Evolutionary conservation across 1,140 invertebrate genomes (phyloP).

Genomic region (Bombyx mandarina): DNA sequence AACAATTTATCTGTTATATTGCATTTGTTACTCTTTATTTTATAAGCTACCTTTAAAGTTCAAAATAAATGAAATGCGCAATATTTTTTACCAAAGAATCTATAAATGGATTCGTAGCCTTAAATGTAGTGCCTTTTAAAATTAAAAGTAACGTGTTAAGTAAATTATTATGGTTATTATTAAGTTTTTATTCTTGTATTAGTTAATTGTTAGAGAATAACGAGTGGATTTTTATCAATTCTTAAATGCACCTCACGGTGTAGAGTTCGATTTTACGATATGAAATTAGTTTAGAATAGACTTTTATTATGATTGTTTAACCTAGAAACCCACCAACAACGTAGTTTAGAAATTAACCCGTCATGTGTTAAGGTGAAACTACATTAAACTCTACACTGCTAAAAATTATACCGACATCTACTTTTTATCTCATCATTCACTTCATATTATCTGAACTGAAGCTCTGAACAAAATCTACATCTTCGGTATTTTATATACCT

Average conservation of each 20-base stretch:
- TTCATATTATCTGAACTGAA: too few species aligned
- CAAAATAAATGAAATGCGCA: constrained; percentile 48
- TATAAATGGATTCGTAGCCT: constrained; percentile 55
- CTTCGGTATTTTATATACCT: too few species aligned
- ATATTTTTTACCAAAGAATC: constrained; percentile 63
- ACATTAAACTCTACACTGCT: too few species aligned
- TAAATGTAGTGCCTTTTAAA: constrained; percentile 56
- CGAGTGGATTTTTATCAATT: too few species aligned
- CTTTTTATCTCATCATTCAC: too few species aligned
- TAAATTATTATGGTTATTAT: constrained; percentile 35
- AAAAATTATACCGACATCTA: too few species aligned
- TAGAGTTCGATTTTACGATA: constrained; percentile 6
- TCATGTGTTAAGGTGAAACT: constrained; percentile 1
- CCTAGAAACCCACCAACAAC: constrained; percentile 22
- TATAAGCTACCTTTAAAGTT: constrained; percentile 64
- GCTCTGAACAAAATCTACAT: too few species aligned
- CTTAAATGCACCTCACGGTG: too few species aligned
- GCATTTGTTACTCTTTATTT: constrained; percentile 64
- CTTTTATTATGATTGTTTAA: constrained; percentile 17
- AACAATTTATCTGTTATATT: constrained; percentile 34
- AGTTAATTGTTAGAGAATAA: too few species aligned
- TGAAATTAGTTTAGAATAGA: constrained; percentile 14
- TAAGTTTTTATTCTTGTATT: constrained; percentile 13
- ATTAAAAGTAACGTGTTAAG: constrained; percentile 32
- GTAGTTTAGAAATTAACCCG: constrained; percentile 16